phyloP scores from a whole-genome alignment of 1,140 invertebrate species.

The Solen grandis region DNA sequence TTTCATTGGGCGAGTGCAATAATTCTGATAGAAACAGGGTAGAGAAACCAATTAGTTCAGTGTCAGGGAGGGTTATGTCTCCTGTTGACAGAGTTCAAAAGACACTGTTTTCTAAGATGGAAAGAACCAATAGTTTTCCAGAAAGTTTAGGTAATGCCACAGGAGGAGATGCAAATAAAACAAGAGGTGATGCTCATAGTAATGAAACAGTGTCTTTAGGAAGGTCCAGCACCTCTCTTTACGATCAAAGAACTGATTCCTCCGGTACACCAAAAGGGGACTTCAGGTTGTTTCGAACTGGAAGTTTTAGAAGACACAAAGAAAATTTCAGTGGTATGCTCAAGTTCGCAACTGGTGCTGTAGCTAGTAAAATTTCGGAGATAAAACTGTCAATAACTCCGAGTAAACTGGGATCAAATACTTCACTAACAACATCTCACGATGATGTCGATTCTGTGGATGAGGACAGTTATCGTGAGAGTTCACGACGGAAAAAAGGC shows the following conservation, averaged over 20 bases:
- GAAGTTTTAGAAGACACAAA: constrained; percentile 68
- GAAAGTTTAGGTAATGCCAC: constrained; percentile 49
- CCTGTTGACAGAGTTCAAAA: constrained; percentile 61
- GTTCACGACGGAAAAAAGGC: constrained; percentile 25
- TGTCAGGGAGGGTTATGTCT: constrained; percentile 43
- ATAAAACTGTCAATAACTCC: constrained; percentile 92
- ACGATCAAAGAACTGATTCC: constrained; percentile 33
- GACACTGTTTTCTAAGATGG: constrained; percentile 61
- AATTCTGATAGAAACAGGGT: constrained; percentile 15
- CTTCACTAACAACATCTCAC: constrained; percentile 60
- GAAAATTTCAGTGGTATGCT: constrained; percentile 75
- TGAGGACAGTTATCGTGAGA: constrained; percentile 35
- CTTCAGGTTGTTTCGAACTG: constrained; percentile 55
- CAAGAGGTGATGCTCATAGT: not conserved
- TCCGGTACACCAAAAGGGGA: constrained; percentile 45
- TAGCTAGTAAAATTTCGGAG: constrained; percentile 92
- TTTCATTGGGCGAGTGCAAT: constrained; percentile 46
- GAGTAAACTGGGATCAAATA: constrained; percentile 68
- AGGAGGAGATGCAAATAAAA: constrained; percentile 1
- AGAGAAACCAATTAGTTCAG: constrained; percentile 5
- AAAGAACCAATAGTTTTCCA: constrained; percentile 69
- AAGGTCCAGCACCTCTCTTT: constrained; percentile 39
- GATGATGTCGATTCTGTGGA: constrained; percentile 51
- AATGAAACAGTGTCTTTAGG: constrained; percentile 33
- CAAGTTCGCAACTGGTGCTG: constrained; percentile 88